phyloP scores from a whole-genome alignment of 30 jellyfish, hydroid and myxozoan species.

The Aurelia sp. region DNA sequence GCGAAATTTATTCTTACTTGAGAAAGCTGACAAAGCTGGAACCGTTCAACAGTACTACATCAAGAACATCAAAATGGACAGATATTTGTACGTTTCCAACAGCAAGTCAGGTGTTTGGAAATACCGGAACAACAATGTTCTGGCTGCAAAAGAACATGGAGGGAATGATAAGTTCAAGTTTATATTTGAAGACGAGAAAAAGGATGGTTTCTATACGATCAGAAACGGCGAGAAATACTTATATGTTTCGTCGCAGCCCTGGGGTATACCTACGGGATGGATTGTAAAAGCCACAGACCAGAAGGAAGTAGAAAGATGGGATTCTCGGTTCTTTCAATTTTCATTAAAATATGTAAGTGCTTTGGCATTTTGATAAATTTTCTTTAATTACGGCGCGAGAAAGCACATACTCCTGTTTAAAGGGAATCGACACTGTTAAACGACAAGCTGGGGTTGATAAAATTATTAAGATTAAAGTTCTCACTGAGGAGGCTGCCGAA shows the following conservation, averaged over 20 bases:
- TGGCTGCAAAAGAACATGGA: background rate
- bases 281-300: background rate
- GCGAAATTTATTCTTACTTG: slow-evolving; percentile 3
- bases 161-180: background rate
- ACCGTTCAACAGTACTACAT: background rate
- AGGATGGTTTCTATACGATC: slow-evolving; percentile 29
- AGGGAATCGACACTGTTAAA: too few relatives aligned
- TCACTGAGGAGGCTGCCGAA: too few relatives aligned
- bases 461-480: too few relatives aligned
- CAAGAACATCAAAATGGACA: background rate
- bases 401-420: too few relatives aligned
- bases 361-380: too few relatives aligned
- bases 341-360: slow-evolving; percentile 23
- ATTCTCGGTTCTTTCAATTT: slow-evolving; percentile 21
- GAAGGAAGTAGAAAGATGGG: slow-evolving; percentile 9
- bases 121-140: background rate
- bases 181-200: slow-evolving; percentile 4
- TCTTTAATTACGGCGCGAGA: too few relatives aligned
- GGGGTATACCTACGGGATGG: slow-evolving; percentile 7
- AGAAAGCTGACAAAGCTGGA: slow-evolving; percentile 1
- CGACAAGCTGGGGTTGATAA: too few relatives aligned
- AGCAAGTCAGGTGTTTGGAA: background rate
- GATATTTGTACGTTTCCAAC: slow-evolving; percentile 13
- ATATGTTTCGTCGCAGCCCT: slow-evolving; percentile 12
- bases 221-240: background rate